Conservation (phyloP, 2,113 vertebrate genomes). For the Cricetomys ansorgei region DNA sequence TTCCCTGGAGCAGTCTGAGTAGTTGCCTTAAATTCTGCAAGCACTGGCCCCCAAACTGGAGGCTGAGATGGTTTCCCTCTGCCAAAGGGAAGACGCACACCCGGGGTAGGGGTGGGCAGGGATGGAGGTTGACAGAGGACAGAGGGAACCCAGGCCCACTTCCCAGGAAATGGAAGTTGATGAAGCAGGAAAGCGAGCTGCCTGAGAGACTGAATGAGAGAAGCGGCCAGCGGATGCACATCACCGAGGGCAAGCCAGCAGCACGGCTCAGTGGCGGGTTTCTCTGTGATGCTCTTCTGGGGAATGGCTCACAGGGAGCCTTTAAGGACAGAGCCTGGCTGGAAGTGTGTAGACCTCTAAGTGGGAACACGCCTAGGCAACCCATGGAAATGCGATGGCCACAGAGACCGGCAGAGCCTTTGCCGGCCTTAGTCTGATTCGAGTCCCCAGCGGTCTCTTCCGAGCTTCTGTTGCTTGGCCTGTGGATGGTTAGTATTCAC, state of each 20-base stretch:
- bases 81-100: background rate
- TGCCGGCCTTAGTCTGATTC: background rate
- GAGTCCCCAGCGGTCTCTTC: background rate
- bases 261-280: background rate
- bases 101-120: background rate
- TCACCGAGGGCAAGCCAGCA: background rate
- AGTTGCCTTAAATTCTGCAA: background rate
- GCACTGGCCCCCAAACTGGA: background rate
- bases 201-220: background rate
- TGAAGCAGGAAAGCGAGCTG: accelerated
- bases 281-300: background rate
- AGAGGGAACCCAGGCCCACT: background rate
- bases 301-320: background rate
- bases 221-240: background rate
- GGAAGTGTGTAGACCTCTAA: background rate
- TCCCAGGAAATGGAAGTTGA: too few relatives aligned
- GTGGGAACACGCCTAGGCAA: background rate
- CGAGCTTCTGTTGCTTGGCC: too few relatives aligned
- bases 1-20: background rate
- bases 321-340: background rate
- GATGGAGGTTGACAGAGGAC: background rate
- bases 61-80: background rate
- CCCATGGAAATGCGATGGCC: background rate
- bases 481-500: background rate
- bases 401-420: background rate